Evolutionary conservation across 2,888 invertebrate genomes (phyloP).

Genomic region (Temnothorax unifasciatus): DNA sequence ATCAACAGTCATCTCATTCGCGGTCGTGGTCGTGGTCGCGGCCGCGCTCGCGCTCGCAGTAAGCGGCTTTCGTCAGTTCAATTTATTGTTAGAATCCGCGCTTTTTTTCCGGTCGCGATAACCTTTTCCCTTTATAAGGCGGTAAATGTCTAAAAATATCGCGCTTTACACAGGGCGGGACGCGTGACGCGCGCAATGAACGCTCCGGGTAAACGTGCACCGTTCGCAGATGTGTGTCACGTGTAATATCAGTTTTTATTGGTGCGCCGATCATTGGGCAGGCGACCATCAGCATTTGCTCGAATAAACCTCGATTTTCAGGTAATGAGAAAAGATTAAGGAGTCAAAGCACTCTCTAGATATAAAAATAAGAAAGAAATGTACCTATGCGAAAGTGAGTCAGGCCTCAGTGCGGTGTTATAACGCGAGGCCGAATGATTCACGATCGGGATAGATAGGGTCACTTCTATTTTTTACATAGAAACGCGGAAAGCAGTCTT

Average conservation of each 20-base stretch:
- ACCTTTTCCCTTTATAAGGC: slow-evolving; percentile 15
- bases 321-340: not conserved
- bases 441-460: not conserved
- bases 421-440: not conserved
- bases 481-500: not conserved
- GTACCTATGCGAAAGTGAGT: not conserved
- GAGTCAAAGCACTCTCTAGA: not conserved
- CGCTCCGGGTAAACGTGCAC: slow-evolving; percentile 3
- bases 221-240: slow-evolving; percentile 31
- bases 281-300: not conserved
- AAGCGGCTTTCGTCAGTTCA: no score
- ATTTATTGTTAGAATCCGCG: not conserved
- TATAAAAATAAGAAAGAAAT: not conserved
- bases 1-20: not conserved
- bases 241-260: slow-evolving; percentile 21
- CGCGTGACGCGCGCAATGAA: not conserved
- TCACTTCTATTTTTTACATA: not conserved
- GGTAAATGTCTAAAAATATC: slow-evolving; percentile 47
- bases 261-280: not conserved
- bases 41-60: not conserved
- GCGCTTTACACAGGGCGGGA: slow-evolving; percentile 34
- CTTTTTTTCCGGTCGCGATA: not conserved
- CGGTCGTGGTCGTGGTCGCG: no score
- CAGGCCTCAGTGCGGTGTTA: not conserved
- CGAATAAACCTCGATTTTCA: slow-evolving; percentile 1